Base-by-base conservation (phyloP, 2,888 invertebrate genomes). In the Pterostichus madidus region DNA sequence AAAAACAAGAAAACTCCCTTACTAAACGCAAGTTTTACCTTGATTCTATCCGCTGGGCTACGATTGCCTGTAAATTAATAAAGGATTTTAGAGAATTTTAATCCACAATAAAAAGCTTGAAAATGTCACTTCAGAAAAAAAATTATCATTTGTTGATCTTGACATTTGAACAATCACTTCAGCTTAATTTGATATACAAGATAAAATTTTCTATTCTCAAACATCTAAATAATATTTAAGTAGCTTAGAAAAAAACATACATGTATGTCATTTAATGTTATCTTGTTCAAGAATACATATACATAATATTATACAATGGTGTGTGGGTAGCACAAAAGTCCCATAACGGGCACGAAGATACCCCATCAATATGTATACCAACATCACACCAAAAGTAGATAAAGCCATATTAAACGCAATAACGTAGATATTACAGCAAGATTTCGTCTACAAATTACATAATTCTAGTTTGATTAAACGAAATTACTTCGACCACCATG, bases 391-490 rank as follows among this genome's bases (percentile, higher is more conserved):
- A 35, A 17, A 32, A 17, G 15, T 17, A 78, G 78, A 78, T 78
- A 78, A 78, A 78, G 56, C 53, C 56, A 59, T 59, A 78, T 78
- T 78, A 78, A 78, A 78, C 35, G 39, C 59, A 78, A 78, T 78
- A 56, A 59, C 24, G 59, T 78, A 78, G 78, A 61, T 61, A 78
- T 44, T 56, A 56, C 35, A 8, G 39, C 32, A 35, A 77, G 77
- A 79, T 79, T 17, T 64, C 79, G 17, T 52, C 64, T 64, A 79
- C 79, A 79, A 64, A 79, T 79, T 79, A 64, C 32, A 64, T 64
- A 64, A 80, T 80, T 80, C 52, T 49, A 13, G n/a, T 80, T 80
- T 80, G 64, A 80, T 80, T 68, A 64, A 80, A 32, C 80, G 68
- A 68, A 80, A 80, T 80, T 80, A 80, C 80, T 49, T 52, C n/a